A percentile compares a stretch with the other conserved stretches of the same genome.
phyloP scores from a whole-genome alignment of 1,140 invertebrate genomes.

The Parapsyche elsis region DNA sequence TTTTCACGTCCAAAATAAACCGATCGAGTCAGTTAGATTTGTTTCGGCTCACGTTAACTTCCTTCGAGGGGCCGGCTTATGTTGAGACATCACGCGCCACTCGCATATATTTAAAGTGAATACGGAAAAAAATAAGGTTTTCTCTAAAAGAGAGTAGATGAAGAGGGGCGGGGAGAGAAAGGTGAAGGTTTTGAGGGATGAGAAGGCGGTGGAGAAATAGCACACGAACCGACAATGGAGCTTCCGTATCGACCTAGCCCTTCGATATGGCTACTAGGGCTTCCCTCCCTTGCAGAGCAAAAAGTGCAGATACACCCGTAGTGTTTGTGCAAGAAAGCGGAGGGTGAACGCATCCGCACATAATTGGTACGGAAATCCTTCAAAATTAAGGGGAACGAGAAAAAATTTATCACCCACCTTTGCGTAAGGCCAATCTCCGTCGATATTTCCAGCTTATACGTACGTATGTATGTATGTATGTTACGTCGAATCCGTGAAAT shows the following conservation, averaged over 20 bases:
- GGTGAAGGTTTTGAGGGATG: constrained; percentile 9
- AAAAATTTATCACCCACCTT: too few relatives aligned
- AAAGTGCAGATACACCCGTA: constrained; percentile 25
- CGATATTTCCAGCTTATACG: background rate
- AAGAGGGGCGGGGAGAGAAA: background rate
- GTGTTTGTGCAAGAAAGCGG: constrained; percentile 10
- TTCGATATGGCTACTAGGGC: constrained; percentile 30
- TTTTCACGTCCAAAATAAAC: constrained; percentile 19
- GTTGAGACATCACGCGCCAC: constrained; percentile 33
- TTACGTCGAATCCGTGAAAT: too few relatives aligned
- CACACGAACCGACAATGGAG: constrained; percentile 9
- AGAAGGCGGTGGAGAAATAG: background rate
- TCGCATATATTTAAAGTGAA: constrained; percentile 39
- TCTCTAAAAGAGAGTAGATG: background rate
- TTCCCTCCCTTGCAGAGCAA: background rate
- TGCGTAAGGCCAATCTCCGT: too few relatives aligned
- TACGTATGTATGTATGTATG: background rate
- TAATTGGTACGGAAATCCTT: constrained; percentile 15
- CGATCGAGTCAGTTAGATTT: constrained; percentile 12
- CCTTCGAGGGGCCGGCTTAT: background rate
- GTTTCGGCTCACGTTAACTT: constrained; percentile 1
- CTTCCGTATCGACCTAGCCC: constrained; percentile 26
- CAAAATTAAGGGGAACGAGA: background rate
- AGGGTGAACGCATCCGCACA: constrained; percentile 1
- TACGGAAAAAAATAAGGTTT: background rate